Evolutionary conservation across 2,113 vertebrate genomes (phyloP).

Genomic region (Aythya baeri): DNA sequence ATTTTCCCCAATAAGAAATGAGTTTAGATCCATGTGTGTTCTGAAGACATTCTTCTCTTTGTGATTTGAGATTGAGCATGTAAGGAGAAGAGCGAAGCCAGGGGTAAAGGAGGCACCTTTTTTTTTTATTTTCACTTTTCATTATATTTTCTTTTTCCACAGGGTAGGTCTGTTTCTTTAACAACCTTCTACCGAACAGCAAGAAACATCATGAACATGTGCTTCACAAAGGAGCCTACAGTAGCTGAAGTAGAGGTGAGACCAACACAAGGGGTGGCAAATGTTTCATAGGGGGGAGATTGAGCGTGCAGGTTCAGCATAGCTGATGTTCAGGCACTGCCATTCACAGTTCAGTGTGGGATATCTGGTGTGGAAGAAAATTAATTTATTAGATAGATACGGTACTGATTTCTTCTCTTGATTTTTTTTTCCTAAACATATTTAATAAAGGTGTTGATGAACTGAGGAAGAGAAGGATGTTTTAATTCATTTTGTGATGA

Average conservation of each 20-base stretch:
- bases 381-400: background rate
- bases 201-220: slow-evolving; percentile 99
- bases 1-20: background rate
- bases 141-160: slow-evolving; percentile 61
- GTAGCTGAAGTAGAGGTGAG: slow-evolving; percentile 96
- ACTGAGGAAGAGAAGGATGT: background rate
- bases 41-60: background rate
- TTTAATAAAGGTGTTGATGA: background rate
- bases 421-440: background rate
- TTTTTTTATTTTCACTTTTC: background rate
- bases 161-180: slow-evolving; percentile 98
- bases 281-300: background rate
- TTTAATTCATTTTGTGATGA: background rate
- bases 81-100: background rate
- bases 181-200: slow-evolving; percentile 99
- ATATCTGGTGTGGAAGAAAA: background rate
- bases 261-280: background rate
- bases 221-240: slow-evolving; percentile 95
- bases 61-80: background rate
- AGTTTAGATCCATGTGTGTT: background rate
- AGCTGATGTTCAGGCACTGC: background rate
- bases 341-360: background rate
- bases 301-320: background rate
- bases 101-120: rapidly evolving
- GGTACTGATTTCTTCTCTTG: background rate